A percentile compares a stretch with the other conserved stretches of the same genome.
Evolutionary conservation across 2,113 vertebrate genomes (phyloP).

Genomic region (Rhadina sibilatrix): DNA sequence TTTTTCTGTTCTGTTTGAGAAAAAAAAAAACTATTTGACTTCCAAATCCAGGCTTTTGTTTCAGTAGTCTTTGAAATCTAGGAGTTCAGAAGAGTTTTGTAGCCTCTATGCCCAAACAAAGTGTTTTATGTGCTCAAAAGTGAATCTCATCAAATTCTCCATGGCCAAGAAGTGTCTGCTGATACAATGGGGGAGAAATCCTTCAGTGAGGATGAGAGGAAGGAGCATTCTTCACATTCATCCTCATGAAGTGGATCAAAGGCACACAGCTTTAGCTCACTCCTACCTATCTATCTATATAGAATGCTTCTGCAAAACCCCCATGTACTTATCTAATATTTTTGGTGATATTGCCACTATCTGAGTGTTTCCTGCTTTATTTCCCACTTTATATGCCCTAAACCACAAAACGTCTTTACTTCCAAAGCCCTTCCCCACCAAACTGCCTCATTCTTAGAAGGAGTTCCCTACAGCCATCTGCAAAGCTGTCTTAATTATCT

Average conservation of each 20-base stretch:
- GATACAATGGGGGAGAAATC: background rate
- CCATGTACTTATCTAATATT: background rate
- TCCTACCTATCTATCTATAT: background rate
- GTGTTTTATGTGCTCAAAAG: background rate
- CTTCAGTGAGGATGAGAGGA: background rate
- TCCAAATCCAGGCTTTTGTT: slow-evolving; percentile 24
- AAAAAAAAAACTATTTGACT: background rate
- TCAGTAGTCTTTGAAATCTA: slow-evolving; percentile 1
- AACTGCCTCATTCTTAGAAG: background rate
- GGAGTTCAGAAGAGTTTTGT: background rate
- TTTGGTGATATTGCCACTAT: background rate
- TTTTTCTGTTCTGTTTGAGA: background rate
- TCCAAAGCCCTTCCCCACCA: background rate
- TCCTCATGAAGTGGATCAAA: background rate
- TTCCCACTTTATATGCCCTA: background rate
- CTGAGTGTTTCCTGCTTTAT: background rate
- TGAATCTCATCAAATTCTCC: background rate
- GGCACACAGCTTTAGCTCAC: background rate
- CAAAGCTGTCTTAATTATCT: slow-evolving; percentile 29
- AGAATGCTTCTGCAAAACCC: background rate
- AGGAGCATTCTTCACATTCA: background rate
- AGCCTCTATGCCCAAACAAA: background rate
- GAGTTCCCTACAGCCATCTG: background rate
- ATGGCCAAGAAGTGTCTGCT: background rate
- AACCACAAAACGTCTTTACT: background rate